These are phyloP conservation scores for Coryphaenoides rupestris DNA, from an alignment of 2,113 vertebrate genomes.

Conservation along the genomic window DNA sequence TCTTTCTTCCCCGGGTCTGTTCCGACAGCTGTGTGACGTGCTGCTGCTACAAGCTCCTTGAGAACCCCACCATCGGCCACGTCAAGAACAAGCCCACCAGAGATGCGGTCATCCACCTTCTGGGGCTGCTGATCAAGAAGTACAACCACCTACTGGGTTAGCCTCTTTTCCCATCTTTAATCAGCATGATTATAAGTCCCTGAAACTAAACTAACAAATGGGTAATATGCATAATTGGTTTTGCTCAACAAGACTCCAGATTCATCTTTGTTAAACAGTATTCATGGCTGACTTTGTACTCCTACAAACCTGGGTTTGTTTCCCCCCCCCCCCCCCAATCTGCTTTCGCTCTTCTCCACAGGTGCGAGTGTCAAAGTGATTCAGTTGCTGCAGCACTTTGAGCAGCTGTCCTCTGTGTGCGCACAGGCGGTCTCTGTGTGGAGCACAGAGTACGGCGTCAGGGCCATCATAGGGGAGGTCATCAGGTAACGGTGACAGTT, in stretches of 20 bases:
- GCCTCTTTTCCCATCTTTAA: too few species aligned
- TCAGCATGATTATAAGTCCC: too few species aligned
- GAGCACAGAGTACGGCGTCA: slow-evolving; percentile 86
- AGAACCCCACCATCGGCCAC: slow-evolving; percentile 83
- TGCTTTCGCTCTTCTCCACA: slow-evolving; percentile 42
- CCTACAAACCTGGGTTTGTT: not conserved
- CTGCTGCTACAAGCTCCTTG: slow-evolving; percentile 89
- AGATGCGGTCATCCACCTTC: slow-evolving; percentile 80
- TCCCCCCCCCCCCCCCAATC: not conserved
- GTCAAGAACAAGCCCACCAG: slow-evolving; percentile 82
- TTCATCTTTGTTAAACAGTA: not conserved
- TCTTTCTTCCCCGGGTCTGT: not conserved
- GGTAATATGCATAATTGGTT: too few species aligned
- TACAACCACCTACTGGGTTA: slow-evolving; percentile 88
- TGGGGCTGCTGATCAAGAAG: slow-evolving; percentile 82
- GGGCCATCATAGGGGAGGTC: slow-evolving; percentile 88
- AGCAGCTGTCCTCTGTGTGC: slow-evolving; percentile 85
- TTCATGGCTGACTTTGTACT: too few species aligned
- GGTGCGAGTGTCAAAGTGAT: slow-evolving; percentile 88
- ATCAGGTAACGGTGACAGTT: slow-evolving; percentile 75
- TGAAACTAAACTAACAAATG: not conserved
- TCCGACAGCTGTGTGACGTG: slow-evolving; percentile 83
- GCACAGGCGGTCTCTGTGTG: slow-evolving; percentile 85
- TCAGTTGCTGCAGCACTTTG: slow-evolving; percentile 92
- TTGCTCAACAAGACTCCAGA: not conserved